phyloP scores from a whole-genome alignment of 1,140 invertebrate species.

The Linepithema humile region DNA sequence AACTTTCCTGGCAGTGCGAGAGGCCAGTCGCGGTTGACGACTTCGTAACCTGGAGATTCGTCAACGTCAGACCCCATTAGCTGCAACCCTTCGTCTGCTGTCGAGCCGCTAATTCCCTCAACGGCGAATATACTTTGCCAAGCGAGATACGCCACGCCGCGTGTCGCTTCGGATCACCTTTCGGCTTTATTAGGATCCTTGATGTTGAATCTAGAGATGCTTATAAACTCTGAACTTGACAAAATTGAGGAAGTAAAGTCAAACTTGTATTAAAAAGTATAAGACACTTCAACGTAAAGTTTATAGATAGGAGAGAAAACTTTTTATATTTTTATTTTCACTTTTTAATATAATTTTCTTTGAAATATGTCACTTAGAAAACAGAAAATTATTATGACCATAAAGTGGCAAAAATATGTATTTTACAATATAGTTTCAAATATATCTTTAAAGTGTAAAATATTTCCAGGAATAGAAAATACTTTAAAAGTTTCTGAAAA shows the following conservation, averaged over 20 bases:
- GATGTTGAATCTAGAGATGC: neutral
- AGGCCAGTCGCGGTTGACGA: conserved; percentile 72
- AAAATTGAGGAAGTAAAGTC: neutral
- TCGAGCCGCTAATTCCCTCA: conserved; percentile 74
- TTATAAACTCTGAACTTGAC: neutral
- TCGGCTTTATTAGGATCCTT: conserved; percentile 27
- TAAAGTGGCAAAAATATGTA: neutral
- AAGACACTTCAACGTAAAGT: too few species aligned
- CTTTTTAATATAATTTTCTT: neutral
- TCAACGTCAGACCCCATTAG: conserved; percentile 80
- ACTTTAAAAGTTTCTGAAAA: too few species aligned
- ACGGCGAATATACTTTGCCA: conserved; percentile 16
- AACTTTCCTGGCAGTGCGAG: conserved; percentile 42
- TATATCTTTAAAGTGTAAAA: too few species aligned
- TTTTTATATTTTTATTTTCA: neutral
- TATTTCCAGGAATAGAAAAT: too few species aligned
- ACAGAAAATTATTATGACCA: neutral
- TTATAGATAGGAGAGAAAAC: neutral
- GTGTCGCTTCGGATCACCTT: conserved; percentile 26
- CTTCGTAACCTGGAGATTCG: conserved; percentile 78
- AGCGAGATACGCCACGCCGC: neutral
- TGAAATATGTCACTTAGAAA: neutral
- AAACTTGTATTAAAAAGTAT: neutral
- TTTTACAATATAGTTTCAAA: too few species aligned
- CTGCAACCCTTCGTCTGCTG: conserved; percentile 68